Evolutionary conservation across 2,888 invertebrate genomes (phyloP).

Genomic region (Thalpophila matura): DNA sequence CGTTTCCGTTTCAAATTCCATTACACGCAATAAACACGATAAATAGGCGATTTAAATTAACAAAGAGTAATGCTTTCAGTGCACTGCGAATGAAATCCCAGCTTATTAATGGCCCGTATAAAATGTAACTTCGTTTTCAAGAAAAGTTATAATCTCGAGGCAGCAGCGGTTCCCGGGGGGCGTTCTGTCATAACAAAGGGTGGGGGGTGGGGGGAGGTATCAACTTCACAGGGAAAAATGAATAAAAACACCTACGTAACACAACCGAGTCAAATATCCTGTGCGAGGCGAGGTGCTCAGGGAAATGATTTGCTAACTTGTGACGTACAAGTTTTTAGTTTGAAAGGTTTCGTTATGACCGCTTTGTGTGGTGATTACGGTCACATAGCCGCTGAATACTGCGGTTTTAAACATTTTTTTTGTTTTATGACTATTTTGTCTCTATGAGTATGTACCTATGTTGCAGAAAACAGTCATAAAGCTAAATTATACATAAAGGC

Average conservation of each 20-base stretch:
- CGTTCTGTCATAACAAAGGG: constrained; percentile 70
- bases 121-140: constrained; percentile 70
- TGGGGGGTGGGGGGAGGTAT: constrained; percentile 35
- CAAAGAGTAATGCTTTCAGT: constrained; percentile 52
- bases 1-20: constrained; percentile 49
- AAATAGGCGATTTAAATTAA: constrained; percentile 57
- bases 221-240: constrained; percentile 68
- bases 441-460: too few relatives aligned
- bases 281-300: constrained; percentile 44
- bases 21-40: constrained; percentile 52
- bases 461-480: neutral
- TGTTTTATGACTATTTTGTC: too few relatives aligned
- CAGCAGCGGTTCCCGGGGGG: constrained; percentile 63
- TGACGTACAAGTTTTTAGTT: constrained; percentile 51
- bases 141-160: constrained; percentile 72
- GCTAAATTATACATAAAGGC: too few relatives aligned
- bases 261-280: constrained; percentile 68
- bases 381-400: constrained; percentile 9
- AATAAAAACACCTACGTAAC: constrained; percentile 70
- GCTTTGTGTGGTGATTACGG: constrained; percentile 25
- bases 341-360: constrained; percentile 22
- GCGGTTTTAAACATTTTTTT: too few relatives aligned
- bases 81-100: constrained; percentile 63
- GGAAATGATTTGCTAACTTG: constrained; percentile 65
- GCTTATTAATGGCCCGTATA: constrained; percentile 67